phyloP scores from a whole-genome alignment of 2,888 invertebrate genomes.

The Leucophenga maculata region DNA sequence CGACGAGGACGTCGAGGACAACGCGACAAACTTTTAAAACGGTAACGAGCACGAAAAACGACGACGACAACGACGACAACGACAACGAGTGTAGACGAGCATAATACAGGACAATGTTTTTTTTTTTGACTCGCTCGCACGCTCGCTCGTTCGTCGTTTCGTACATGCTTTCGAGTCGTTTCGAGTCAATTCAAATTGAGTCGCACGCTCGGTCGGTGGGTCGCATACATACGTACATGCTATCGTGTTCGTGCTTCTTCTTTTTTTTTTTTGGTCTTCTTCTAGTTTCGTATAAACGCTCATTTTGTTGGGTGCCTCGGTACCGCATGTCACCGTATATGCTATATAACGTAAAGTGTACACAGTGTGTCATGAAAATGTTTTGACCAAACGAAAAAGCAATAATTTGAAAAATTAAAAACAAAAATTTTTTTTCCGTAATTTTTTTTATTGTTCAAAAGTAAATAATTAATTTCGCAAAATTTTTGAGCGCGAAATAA shows the following conservation, averaged over 20 bases:
- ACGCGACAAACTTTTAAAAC: conserved; percentile 21
- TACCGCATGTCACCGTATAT: too few relatives aligned
- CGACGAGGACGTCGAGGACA: conserved; percentile 4
- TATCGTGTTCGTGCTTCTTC: background rate
- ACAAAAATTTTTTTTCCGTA: too few relatives aligned
- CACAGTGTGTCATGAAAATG: too few relatives aligned
- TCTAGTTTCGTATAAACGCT: too few relatives aligned
- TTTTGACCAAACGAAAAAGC: too few relatives aligned
- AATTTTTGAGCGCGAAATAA: too few relatives aligned
- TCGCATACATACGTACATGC: background rate
- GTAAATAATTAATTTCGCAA: too few relatives aligned
- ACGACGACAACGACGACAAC: background rate
- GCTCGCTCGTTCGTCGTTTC: background rate
- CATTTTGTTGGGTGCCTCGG: too few relatives aligned
- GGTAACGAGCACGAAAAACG: conserved; percentile 17
- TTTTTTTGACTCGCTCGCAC: background rate
- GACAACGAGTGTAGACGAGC: background rate
- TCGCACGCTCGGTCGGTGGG: background rate
- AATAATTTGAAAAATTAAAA: too few relatives aligned
- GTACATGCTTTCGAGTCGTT: background rate
- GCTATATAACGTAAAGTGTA: too few relatives aligned
- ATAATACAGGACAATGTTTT: background rate
- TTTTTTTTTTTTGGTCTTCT: conserved; percentile 2
- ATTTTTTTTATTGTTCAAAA: too few relatives aligned
- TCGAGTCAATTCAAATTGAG: background rate